Conservation (phyloP, 2,888 invertebrate species). For the Dysmachus trigonus region DNA sequence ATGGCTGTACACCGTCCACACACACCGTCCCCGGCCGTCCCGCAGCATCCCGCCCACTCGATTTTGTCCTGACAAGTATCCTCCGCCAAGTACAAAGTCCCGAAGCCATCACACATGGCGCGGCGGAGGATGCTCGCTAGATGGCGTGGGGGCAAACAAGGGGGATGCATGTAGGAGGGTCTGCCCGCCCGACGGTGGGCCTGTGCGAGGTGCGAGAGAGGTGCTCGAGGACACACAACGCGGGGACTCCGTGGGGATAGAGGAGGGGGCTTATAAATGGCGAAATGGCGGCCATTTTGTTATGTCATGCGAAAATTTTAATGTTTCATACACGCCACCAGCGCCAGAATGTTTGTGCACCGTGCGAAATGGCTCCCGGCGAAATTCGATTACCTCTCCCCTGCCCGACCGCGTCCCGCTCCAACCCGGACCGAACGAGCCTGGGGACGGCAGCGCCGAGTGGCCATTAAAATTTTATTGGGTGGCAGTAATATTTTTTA, state of each 20-base stretch:
- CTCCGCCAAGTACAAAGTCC: conserved; percentile 29
- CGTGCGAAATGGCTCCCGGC: conserved; percentile 42
- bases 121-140: not conserved
- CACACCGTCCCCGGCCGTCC: not conserved
- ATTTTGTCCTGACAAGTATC: conserved; percentile 35
- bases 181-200: not conserved
- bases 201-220: not conserved
- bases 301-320: conserved; percentile 51
- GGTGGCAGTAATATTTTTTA: conserved; percentile 53
- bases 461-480: conserved; percentile 55
- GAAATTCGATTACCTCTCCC: conserved; percentile 44
- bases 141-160: not conserved
- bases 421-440: not conserved
- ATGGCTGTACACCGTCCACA: conserved; percentile 24
- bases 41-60: not conserved
- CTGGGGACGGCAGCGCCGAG: conserved; percentile 41
- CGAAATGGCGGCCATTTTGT: conserved; percentile 55
- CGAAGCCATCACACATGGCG: conserved; percentile 30
- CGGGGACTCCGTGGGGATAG: not conserved
- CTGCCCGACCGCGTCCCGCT: not conserved
- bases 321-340: conserved; percentile 43
- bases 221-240: not conserved
- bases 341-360: conserved; percentile 20
- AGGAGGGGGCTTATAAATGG: conserved; percentile 53
- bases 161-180: not conserved